A percentile compares a stretch with the other conserved stretches of the same genome.
These are phyloP conservation scores for Drosophila pallidifrons DNA, from an alignment of 1,140 invertebrate genomes.

Conservation along the genomic window DNA sequence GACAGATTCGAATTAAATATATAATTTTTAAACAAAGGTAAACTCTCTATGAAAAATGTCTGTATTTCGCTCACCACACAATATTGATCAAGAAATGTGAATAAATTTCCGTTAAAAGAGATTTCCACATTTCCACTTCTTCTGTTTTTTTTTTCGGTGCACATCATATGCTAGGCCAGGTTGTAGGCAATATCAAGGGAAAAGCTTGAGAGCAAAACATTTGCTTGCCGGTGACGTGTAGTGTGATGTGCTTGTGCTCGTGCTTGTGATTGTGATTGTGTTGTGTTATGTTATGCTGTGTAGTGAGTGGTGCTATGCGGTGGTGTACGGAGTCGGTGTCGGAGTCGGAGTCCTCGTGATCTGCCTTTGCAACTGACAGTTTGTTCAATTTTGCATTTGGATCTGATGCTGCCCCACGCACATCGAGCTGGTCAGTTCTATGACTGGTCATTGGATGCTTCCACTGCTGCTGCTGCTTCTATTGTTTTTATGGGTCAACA, in stretches of 20 bases:
- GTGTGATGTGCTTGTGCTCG: conserved; percentile 24
- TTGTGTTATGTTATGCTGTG: conserved; percentile 27
- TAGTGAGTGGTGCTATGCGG: conserved; percentile 29
- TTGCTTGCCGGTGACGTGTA: conserved; percentile 44
- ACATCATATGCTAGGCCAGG: neutral
- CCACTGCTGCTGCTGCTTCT: conserved; percentile 7
- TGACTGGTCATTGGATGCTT: conserved; percentile 26
- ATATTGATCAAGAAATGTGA: neutral
- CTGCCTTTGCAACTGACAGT: conserved; percentile 48
- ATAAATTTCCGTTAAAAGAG: neutral
- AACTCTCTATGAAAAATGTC: too few relatives aligned
- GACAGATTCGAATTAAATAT: too few relatives aligned
- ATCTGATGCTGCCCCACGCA: neutral
- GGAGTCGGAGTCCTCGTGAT: conserved; percentile 11
- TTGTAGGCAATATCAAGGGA: neutral
- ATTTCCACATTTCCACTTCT: neutral
- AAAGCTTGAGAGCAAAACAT: conserved; percentile 28
- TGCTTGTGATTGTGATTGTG: neutral
- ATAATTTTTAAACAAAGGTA: too few relatives aligned
- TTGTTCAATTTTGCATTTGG: conserved; percentile 51
- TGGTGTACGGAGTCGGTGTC: neutral
- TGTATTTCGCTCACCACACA: too few relatives aligned
- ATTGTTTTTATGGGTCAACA: conserved; percentile 56
- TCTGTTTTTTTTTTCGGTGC: conserved; percentile 16
- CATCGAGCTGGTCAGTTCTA: neutral